Evolutionary conservation across 1,140 invertebrate species (phyloP), one percentile per base, ranked within the genome.

Genomic region (Pseudomyrmex flavicornis): DNA sequence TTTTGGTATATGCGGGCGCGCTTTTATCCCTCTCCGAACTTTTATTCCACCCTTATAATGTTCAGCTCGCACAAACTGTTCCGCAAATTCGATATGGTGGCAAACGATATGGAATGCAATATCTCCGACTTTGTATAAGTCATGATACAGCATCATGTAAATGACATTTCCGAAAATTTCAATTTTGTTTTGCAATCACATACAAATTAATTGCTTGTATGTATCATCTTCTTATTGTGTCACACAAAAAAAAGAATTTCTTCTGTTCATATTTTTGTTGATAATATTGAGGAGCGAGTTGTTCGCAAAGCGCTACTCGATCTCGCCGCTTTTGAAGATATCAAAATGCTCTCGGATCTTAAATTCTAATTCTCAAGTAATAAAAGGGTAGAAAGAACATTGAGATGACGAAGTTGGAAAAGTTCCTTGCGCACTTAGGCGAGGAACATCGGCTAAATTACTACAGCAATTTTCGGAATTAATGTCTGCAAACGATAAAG

Each of bases 351-450:
- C n/a, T 66, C n/a, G 26, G 26, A 77, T 54, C 22, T 66, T 77
- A 77, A 77, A 77, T 77, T 77, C 74, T 54, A 68, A 77, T 77
- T 77, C 17, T 44, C n/a, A n/a, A 56, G 74, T 77, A 77, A 77
- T 77, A 77, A 77, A 77, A 77, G 62, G 48, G 17, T 35, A 54
- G 17, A 17, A 66, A 44, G 62, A 77, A 77, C 74, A 77, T 77
- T 9, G 26, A 17, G 46, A 77, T 66, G 74, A 77, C 74, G 26
- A 77, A 77, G 62, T 77, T 77, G 62, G 35, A n/a, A 54, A 77
- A 77, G 62, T 77, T 77, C n/a, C 12, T 54, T 3, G 74, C 48
- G 48, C 74, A 66, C 48, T 76, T 66, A 66, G 74, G 46, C 74
- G 61, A 68, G 50, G 62, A 68, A 77, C 62, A 77, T 66, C 74